These are phyloP conservation scores for Eulithis testata DNA, from an alignment of 2,888 invertebrate species.

Conservation along the genomic window DNA sequence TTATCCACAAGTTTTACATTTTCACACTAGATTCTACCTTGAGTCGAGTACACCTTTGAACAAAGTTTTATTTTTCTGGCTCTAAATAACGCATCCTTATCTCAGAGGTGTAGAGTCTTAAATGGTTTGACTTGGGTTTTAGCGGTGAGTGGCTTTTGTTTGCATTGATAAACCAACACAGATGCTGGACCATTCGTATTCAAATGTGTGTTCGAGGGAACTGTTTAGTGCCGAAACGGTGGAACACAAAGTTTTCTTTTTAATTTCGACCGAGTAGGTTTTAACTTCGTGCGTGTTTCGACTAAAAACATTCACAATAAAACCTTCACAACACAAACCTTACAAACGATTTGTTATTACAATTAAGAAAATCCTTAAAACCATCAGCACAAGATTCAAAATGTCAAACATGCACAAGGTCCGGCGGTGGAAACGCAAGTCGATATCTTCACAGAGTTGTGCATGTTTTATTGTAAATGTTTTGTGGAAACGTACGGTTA, in stretches of 20 bases:
- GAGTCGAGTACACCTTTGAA: conserved; percentile 9
- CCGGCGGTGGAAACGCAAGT: too few relatives aligned
- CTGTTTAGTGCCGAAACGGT: conserved; percentile 11
- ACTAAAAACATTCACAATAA: too few relatives aligned
- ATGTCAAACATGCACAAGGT: too few relatives aligned
- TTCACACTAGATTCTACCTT: conserved; percentile 16
- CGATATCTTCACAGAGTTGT: too few relatives aligned
- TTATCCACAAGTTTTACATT: conserved; percentile 8
- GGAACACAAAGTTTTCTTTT: conserved; percentile 8
- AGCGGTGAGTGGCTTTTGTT: not conserved
- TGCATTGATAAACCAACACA: conserved; percentile 13
- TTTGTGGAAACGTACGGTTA: too few relatives aligned
- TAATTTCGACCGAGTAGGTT: not conserved
- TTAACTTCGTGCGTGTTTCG: not conserved
- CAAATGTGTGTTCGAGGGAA: conserved; percentile 9
- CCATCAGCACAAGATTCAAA: too few relatives aligned
- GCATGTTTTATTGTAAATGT: too few relatives aligned
- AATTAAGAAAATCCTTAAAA: too few relatives aligned
- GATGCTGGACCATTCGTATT: conserved; percentile 14
- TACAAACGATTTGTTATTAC: too few relatives aligned
- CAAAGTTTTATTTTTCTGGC: conserved; percentile 1
- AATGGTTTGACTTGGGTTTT: not conserved
- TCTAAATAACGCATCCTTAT: not conserved
- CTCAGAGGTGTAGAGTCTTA: not conserved
- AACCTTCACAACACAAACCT: too few relatives aligned